Conservation (phyloP, 2,888 invertebrate species). For the Augiades crinisus region DNA sequence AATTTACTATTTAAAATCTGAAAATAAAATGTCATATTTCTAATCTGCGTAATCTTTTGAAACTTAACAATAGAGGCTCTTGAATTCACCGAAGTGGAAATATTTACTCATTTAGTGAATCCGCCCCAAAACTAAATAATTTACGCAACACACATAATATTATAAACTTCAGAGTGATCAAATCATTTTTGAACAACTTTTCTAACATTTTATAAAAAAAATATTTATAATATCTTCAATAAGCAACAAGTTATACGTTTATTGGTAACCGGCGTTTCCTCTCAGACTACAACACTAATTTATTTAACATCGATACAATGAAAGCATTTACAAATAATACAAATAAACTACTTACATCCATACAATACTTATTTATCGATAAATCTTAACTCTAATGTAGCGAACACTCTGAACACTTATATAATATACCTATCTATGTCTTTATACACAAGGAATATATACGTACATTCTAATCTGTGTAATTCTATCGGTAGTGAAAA, state of each 20-base stretch:
- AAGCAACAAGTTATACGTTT: conserved; percentile 80
- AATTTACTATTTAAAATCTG: conserved; percentile 60
- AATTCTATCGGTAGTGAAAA: conserved; percentile 68
- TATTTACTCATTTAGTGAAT: conserved; percentile 35
- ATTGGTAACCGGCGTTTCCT: conserved; percentile 81
- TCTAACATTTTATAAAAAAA: conserved; percentile 70
- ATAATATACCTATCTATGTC: conserved; percentile 50
- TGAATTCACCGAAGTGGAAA: conserved; percentile 33
- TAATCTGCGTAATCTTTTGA: conserved; percentile 68
- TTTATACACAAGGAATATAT: conserved; percentile 59
- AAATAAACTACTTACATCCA: conserved; percentile 66
- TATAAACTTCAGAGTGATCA: conserved; percentile 58
- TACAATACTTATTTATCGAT: conserved; percentile 51
- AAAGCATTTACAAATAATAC: conserved; percentile 70
- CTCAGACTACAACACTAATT: conserved; percentile 79
- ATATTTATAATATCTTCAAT: conserved; percentile 77
- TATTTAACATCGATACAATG: conserved; percentile 64
- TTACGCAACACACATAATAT: conserved; percentile 67
- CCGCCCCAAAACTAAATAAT: conserved; percentile 63
- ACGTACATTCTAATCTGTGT: conserved; percentile 47
- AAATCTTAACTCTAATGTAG: conserved; percentile 57
- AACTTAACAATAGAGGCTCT: conserved; percentile 67
- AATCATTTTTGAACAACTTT: conserved; percentile 66
- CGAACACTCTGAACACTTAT: conserved; percentile 75
- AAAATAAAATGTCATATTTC: conserved; percentile 53